Conservation (phyloP, 2,113 vertebrate species). For the Pipa parva region DNA sequence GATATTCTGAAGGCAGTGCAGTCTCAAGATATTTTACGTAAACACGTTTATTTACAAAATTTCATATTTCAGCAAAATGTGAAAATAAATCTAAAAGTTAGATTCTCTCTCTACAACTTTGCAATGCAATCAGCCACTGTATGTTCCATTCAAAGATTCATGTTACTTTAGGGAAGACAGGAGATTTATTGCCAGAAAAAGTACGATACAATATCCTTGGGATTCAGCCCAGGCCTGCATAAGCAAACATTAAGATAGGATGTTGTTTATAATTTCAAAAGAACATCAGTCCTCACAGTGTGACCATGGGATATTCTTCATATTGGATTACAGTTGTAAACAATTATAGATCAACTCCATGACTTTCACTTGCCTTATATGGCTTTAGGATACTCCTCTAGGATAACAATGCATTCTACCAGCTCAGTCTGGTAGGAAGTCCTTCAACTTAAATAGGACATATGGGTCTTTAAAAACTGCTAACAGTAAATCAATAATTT, state of each 20-base stretch:
- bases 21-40: too few species aligned
- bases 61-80: constrained; percentile 1
- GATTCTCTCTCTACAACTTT: constrained; percentile 13
- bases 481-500: too few species aligned
- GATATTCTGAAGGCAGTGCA: too few species aligned
- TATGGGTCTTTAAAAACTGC: too few species aligned
- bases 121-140: constrained; percentile 26
- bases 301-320: constrained; percentile 18
- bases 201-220: constrained; percentile 15
- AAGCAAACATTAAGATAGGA: constrained; percentile 31
- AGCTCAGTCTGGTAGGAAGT: background rate
- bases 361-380: constrained; percentile 17
- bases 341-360: constrained; percentile 13
- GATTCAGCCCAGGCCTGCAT: constrained; percentile 29
- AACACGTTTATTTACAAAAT: constrained; percentile 3
- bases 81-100: constrained; percentile 14
- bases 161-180: constrained; percentile 24
- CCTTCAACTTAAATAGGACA: constrained; percentile 7
- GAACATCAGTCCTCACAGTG: constrained; percentile 21
- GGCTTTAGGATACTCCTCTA: background rate
- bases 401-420: constrained; percentile 1
- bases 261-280: constrained; percentile 27
- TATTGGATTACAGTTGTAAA: constrained; percentile 7
- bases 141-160: constrained; percentile 28
- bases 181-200: constrained; percentile 30